Percentiles rank a stretch among this genome's conserved stretches.
phyloP scores from a whole-genome alignment of 2,888 invertebrate genomes.

The Leptopilina myrica region DNA sequence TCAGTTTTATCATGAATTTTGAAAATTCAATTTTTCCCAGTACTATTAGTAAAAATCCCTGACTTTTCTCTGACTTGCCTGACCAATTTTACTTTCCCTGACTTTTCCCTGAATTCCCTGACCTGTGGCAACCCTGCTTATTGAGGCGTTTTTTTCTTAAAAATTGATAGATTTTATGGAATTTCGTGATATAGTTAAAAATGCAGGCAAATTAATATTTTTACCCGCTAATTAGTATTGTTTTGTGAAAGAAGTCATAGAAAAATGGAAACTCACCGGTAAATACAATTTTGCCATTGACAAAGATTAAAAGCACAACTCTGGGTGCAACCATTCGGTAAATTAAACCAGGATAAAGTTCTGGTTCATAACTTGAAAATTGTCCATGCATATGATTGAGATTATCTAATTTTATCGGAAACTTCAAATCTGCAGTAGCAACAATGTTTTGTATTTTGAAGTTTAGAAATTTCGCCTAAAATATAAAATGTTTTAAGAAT shows the following conservation, averaged over 20 bases:
- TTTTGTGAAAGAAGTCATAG: too few species aligned
- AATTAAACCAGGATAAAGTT: constrained; percentile 98
- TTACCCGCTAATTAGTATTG: too few species aligned
- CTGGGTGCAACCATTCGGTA: constrained; percentile 98
- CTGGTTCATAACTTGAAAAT: constrained; percentile 97
- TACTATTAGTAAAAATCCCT: too few species aligned
- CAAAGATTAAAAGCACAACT: constrained; percentile 97
- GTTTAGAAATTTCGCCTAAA: constrained; percentile 86
- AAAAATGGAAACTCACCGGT: constrained; percentile 79
- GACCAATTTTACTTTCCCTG: too few species aligned
- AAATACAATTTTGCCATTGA: constrained; percentile 98
- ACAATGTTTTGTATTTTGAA: constrained; percentile 86
- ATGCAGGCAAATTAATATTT: too few species aligned
- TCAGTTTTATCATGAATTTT: too few species aligned
- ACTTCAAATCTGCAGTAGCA: constrained; percentile 86
- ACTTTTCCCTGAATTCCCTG: too few species aligned
- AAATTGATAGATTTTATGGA: neutral
- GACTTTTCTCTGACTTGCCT: too few species aligned
- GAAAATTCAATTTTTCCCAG: too few species aligned
- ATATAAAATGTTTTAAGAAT: constrained; percentile 48
- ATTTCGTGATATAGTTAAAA: constrained; percentile 1
- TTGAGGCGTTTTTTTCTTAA: too few species aligned
- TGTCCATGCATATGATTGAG: constrained; percentile 86
- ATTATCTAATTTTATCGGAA: constrained; percentile 86
- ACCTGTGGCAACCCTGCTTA: too few species aligned